Evolutionary conservation across 2,113 vertebrate species (phyloP), one percentile per base, ranked within the genome.

Genomic region (Burhinus oedicnemus): DNA sequence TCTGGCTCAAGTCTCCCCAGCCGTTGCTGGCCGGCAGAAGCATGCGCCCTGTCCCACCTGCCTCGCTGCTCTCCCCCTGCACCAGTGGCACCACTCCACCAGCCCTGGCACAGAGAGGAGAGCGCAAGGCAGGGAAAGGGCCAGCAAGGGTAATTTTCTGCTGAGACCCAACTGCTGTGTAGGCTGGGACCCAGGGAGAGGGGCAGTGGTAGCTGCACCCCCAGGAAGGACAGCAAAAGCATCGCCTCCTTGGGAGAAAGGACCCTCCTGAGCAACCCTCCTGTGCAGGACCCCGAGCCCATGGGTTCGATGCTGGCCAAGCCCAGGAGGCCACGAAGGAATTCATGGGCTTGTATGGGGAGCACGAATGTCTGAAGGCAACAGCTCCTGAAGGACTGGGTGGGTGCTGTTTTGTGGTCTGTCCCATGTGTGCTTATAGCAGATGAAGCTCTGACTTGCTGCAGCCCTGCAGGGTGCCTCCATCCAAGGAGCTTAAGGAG

Each of bases 81-180:
- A 51, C 22, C 49, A 51, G 22, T 3, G 3, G 49, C 22, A 51
- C 49, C 49, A 12, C 49, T 51, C 22, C 49, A 23, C 49, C 47
- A 22, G 47, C 47, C 47, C 49, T 23, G 22, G 49, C 49, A 51
- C 22, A 51, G 49, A 51, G 49, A 51, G 49, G 49, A 51, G 49
- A 23, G 49, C 49, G 11, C 1, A 2, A 47, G 55, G 40, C 17
- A 25, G 16, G 22, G n/a, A 19, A 75, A 68, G 38, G 23, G 15
- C 32, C 0, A 1, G 16, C 6, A 2, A 7, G 23, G 26, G 29
- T 14, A 30, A 18, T 40, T 26, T 26, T 23, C 52, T 40, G 10
- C 76, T 36, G 34, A 29, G 66, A 45, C 13, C 20, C 25, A n/a
- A 3, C 21, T 34, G 38, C 29, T 78, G 26, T 2, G 0, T 11